phyloP scores from a whole-genome alignment of 92 coral and sea anemone genomes.

The Epizoanthus ramosus region DNA sequence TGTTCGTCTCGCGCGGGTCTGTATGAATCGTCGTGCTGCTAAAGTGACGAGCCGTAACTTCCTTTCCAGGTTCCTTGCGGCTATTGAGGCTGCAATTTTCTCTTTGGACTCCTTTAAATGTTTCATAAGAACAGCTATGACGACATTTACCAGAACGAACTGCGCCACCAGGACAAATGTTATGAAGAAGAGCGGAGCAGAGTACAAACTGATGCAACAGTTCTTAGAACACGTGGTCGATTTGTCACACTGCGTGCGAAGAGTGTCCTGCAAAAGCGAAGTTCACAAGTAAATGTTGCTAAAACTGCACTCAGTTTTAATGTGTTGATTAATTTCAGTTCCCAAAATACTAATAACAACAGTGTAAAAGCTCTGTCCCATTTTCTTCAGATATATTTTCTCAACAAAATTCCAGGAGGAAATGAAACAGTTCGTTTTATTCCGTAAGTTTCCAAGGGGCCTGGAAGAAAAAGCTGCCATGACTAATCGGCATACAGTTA shows the following conservation, averaged over 20 bases:
- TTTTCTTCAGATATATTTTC: no score
- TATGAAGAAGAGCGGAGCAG: constrained; percentile 92
- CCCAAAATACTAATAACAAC: no score
- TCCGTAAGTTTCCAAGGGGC: no score
- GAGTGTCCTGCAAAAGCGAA: constrained; percentile 71
- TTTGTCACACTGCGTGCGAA: constrained; percentile 72
- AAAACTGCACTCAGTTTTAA: no score
- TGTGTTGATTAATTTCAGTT: no score
- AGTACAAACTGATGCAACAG: constrained; percentile 81
- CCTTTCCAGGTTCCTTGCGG: constrained; percentile 86
- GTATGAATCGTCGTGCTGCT: constrained; percentile 85
- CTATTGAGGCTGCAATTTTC: constrained; percentile 89
- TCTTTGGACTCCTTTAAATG: constrained; percentile 95
- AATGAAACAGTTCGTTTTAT: no score
- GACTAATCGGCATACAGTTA: no score
- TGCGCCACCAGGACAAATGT: constrained; percentile 97
- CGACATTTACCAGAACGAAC: constrained; percentile 95
- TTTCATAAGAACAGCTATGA: constrained; percentile 98
- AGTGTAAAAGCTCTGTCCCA: no score
- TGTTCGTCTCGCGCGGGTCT: constrained; percentile 65
- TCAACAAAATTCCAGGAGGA: no score
- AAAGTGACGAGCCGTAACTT: constrained; percentile 76
- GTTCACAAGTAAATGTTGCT: no score
- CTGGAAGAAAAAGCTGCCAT: no score
- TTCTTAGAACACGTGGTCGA: constrained; percentile 72